A percentile compares a stretch with the other conserved stretches of the same genome.
Evolutionary conservation across 1,140 invertebrate species (phyloP).

Genomic region (Eriocheir sinensis): DNA sequence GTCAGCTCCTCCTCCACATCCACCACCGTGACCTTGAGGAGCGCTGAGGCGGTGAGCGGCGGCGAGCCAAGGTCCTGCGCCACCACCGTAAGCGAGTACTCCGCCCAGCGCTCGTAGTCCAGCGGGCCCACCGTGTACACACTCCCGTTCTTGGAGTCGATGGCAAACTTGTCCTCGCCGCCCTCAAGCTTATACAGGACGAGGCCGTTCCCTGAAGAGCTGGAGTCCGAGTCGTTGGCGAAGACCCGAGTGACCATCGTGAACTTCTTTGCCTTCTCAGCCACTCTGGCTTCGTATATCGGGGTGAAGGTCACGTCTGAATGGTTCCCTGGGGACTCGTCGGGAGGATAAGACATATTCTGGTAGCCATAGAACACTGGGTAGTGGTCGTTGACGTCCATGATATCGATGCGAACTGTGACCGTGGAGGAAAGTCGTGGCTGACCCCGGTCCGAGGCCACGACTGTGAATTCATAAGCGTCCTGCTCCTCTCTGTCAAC

Average conservation of each 20-base stretch:
- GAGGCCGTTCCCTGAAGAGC: constrained; percentile 64
- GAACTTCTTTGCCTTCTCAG: constrained; percentile 43
- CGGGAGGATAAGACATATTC: constrained; percentile 35
- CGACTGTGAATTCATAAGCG: constrained; percentile 63
- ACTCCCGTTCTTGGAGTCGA: constrained; percentile 68
- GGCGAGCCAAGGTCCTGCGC: constrained; percentile 67
- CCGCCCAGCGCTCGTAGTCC: constrained; percentile 66
- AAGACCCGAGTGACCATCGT: constrained; percentile 43
- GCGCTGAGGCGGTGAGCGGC: constrained; percentile 52
- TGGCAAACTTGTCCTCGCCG: constrained; percentile 71
- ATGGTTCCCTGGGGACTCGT: not conserved
- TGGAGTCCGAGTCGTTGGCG: constrained; percentile 69
- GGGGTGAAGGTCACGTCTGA: constrained; percentile 36
- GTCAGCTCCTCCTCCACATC: constrained; percentile 68
- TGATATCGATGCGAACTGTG: constrained; percentile 68
- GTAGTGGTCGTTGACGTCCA: constrained; percentile 63
- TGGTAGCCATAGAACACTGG: constrained; percentile 67
- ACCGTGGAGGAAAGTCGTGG: constrained; percentile 69
- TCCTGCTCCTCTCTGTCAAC: constrained; percentile 68
- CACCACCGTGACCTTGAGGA: constrained; percentile 53
- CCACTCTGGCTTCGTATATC: constrained; percentile 38
- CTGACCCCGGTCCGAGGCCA: constrained; percentile 59
- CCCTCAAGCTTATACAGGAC: constrained; percentile 69
- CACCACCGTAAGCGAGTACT: constrained; percentile 58
- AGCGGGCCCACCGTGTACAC: constrained; percentile 66